Conservation (phyloP, 2,113 vertebrate genomes). For the Archocentrus centrarchus region DNA sequence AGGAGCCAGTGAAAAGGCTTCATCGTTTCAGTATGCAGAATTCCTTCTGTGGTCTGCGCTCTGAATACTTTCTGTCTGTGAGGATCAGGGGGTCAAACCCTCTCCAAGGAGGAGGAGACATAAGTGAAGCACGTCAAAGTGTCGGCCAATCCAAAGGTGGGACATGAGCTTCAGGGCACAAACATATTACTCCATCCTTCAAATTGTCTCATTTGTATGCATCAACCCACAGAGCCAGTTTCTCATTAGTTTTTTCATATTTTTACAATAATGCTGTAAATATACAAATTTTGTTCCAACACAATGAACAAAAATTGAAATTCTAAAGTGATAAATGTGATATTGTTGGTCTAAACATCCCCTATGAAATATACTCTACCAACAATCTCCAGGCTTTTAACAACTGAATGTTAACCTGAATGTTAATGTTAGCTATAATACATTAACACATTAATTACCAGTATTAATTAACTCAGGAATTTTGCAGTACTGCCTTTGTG, state of each 20-base stretch:
- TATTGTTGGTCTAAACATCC: background rate
- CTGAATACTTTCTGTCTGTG: background rate
- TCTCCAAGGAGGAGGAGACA: constrained; percentile 63
- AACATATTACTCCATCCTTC: background rate
- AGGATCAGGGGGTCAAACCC: constrained; percentile 5
- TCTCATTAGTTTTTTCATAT: background rate
- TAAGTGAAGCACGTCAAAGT: constrained; percentile 43
- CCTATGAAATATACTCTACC: background rate
- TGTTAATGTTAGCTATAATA: background rate
- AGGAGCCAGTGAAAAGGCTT: constrained; percentile 67
- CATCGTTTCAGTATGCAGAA: constrained; percentile 58
- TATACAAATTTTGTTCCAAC: background rate
- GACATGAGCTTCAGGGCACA: constrained; percentile 12
- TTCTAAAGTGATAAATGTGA: background rate
- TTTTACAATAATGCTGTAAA: background rate
- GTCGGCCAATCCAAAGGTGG: constrained; percentile 66
- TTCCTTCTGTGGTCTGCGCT: constrained; percentile 6
- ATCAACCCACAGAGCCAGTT: no score
- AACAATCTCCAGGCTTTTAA: background rate
- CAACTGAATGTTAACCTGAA: background rate
- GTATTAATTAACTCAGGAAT: no score
- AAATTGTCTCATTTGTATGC: no score
- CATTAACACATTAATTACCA: no score
- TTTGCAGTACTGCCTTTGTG: no score
- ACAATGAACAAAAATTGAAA: background rate